Evolutionary conservation across 2,888 invertebrate species (phyloP).

Genomic region (Brachyopa scutellaris): DNA sequence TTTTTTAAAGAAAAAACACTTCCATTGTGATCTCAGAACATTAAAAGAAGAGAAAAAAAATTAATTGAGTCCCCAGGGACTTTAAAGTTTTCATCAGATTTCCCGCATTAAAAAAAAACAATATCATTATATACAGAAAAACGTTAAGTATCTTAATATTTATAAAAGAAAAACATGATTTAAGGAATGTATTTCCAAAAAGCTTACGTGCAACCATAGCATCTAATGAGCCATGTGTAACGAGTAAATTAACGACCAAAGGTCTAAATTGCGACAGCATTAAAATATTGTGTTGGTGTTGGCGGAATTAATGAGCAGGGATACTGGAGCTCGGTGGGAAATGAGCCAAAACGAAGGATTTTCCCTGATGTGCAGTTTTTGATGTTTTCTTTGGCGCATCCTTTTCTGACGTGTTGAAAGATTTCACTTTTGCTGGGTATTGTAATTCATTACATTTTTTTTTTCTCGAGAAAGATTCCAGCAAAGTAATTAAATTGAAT

Average conservation of each 20-base stretch:
- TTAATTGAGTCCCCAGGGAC: constrained; percentile 12
- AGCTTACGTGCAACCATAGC: constrained; percentile 5
- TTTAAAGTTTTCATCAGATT: constrained; percentile 7
- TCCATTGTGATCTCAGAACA: not conserved
- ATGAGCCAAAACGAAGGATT: constrained; percentile 13
- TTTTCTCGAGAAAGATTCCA: not conserved
- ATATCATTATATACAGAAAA: no score
- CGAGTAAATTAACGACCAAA: constrained; percentile 25
- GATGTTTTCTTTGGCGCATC: not conserved
- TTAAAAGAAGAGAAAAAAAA: not conserved
- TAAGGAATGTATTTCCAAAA: no score
- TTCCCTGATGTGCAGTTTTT: not conserved
- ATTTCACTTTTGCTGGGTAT: constrained; percentile 7
- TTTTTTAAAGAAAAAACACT: not conserved
- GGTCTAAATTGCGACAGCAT: not conserved
- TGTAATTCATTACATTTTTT: not conserved
- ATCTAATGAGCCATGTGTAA: constrained; percentile 19
- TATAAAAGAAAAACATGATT: not conserved
- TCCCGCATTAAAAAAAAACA: not conserved
- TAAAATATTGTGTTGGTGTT: not conserved
- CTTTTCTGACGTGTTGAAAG: constrained; percentile 7
- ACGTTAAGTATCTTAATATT: no score
- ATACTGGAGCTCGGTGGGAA: not conserved
- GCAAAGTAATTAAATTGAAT: constrained; percentile 14
- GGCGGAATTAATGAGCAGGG: constrained; percentile 4